Base-by-base conservation (phyloP, 1,140 invertebrate species). In the Zophobas atratus region DNA sequence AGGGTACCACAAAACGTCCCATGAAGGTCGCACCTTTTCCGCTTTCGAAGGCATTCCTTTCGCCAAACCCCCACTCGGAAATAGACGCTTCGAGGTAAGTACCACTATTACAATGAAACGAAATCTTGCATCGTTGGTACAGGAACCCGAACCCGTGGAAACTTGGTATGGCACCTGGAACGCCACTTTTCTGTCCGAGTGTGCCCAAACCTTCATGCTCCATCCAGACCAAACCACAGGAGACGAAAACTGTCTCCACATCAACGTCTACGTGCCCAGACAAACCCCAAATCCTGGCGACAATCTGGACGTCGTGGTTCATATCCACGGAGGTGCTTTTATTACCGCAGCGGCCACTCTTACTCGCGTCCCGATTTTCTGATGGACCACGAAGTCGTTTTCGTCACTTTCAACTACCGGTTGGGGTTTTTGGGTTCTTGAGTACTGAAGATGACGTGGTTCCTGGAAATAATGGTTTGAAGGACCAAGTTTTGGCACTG, bases 341-440 rank as follows among this genome's bases (percentile, higher is more conserved):
- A 89, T 90, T 88, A 87, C 77, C 91, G 92, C 35, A 82, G 86
- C 1, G 85, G 87, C 1, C 87, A 88, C 1, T 84, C 83, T 6
- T 48, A 87, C 0, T 90, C 91, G 77, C 88, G 87, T 0, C 88
- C 91, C 0, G 82, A 87, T 4, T 87, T 88, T 80, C 73, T 93
- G 0, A 89, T 94, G 88, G 90, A 89, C 35, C 75, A 88, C 46
- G 88, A 92, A 77, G 82, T 92, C 4, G 88, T 93, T 5, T 85
- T 90, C 36, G 92, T 93, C 0, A 90, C 89, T 4, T 85, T 93
- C 1, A 92, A 92, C 82, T 93, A 92, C 82, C 84, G 92, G n/a
- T 80, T 93, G 38, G 91, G 32, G 87, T 90, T 2, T 80, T 92
- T 41, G 91, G 90, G 90, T 91, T 91, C 76, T 81, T 91, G 39